phyloP scores from a whole-genome alignment of 2,888 invertebrate genomes.

The Aradus depressus region DNA sequence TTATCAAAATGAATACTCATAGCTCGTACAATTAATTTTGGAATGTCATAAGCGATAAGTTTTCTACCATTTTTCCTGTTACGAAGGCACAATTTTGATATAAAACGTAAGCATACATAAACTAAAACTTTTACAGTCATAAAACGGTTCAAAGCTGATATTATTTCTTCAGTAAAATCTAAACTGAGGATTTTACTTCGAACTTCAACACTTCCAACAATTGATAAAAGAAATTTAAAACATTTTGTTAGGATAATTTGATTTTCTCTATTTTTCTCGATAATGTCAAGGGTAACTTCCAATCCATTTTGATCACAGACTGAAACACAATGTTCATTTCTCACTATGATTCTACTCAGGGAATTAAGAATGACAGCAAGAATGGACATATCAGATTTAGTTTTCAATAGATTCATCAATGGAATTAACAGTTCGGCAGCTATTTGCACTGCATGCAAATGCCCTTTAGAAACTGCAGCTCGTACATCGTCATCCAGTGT shows the following conservation, averaged over 20 bases:
- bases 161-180: slow-evolving; percentile 45
- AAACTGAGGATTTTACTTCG: slow-evolving; percentile 63
- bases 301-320: slow-evolving; percentile 46
- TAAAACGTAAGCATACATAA: slow-evolving; percentile 53
- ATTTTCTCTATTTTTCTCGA: slow-evolving; percentile 47
- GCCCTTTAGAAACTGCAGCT: slow-evolving; percentile 75
- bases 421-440: slow-evolving; percentile 56
- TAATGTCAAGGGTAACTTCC: slow-evolving; percentile 52
- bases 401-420: slow-evolving; percentile 53
- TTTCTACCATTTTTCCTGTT: slow-evolving; percentile 57
- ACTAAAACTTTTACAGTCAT: slow-evolving; percentile 45
- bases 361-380: background rate
- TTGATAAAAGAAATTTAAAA: slow-evolving; percentile 52
- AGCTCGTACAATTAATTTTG: slow-evolving; percentile 56
- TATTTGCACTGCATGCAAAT: slow-evolving; percentile 68
- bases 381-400: background rate
- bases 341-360: slow-evolving; percentile 1
- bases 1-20: slow-evolving; percentile 58
- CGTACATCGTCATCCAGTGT: slow-evolving; percentile 80
- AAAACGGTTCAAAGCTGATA: slow-evolving; percentile 2
- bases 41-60: slow-evolving; percentile 58
- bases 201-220: slow-evolving; percentile 78
- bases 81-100: slow-evolving; percentile 64
- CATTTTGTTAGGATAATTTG: slow-evolving; percentile 43
- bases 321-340: slow-evolving; percentile 4